Evolutionary conservation across 2,888 invertebrate species (phyloP), one percentile per base, ranked within the genome.

Genomic region (Ochropacha duplaris): DNA sequence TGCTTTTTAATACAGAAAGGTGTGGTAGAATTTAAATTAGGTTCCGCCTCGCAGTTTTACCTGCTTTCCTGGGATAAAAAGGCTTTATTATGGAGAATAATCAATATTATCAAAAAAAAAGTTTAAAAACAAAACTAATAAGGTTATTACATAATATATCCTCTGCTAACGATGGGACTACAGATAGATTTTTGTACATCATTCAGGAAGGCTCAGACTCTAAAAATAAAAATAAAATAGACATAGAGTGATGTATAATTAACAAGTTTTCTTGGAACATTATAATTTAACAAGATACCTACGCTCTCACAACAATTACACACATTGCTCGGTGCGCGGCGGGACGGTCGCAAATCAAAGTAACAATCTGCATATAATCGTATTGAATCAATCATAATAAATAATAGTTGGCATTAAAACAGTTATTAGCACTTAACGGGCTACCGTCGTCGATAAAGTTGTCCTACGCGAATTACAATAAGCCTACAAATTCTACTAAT

Each of bases 351-450:
- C 65, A 68, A 69, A 71, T 74, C 72, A 72, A 72, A 72, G 70
- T 51, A 6, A 57, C 62, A 66, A 71, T 77, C 69, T 70, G 67
- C 73, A 75, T 72, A 68, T 71, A 75, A 75, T 74, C 70, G 70
- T 57, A 59, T 66, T 69, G 69, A 63, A 44, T 44, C 44, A 44
- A 71, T 73, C 69, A 69, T 62, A 63, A 68, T 76, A 71, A 72
- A 69, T 62, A 62, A 71, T 75, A 68, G 62, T 57, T 64, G 55
- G 61, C 64, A 70, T 72, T 71, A 68, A 31, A 62, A 60, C 54
- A 54, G 56, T 61, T 66, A 76, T 72, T 73, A 69, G 65, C 72
- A 55, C 65, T 61, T 61, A 67, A 66, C 62, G 62, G 61, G 75
- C 74, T 74, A 72, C 75, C 66, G 74, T 66, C 64, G 24, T 44